Evolutionary conservation across 1,140 invertebrate genomes (phyloP).

Genomic region (Pararge aegeria): DNA sequence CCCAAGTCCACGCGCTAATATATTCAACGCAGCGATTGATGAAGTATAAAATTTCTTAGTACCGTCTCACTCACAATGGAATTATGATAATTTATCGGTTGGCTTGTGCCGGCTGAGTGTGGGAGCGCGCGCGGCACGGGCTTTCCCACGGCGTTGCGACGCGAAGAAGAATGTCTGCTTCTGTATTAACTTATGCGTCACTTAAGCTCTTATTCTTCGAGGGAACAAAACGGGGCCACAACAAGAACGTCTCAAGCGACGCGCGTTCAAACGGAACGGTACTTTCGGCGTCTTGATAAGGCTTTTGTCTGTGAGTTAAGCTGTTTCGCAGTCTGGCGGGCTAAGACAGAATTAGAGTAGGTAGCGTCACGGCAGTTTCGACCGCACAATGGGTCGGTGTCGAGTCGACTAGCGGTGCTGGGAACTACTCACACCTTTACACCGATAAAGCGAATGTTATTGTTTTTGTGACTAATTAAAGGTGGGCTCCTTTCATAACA

Average conservation of each 20-base stretch:
- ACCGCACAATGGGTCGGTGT: slow-evolving; percentile 73
- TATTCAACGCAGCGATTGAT: slow-evolving; percentile 77
- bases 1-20: slow-evolving; percentile 69
- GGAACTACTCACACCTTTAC: slow-evolving; percentile 70
- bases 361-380: slow-evolving; percentile 76
- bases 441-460: slow-evolving; percentile 64
- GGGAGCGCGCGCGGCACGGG: slow-evolving; percentile 75
- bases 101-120: slow-evolving; percentile 78
- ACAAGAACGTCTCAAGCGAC: slow-evolving; percentile 50
- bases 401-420: slow-evolving; percentile 73
- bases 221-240: slow-evolving; percentile 14
- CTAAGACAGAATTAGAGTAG: slow-evolving; percentile 76
- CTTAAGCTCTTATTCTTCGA: slow-evolving; percentile 50
- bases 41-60: slow-evolving; percentile 79
- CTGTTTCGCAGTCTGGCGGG: slow-evolving; percentile 44
- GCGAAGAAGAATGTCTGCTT: slow-evolving; percentile 53
- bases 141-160: slow-evolving; percentile 66
- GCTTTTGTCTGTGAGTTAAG: slow-evolving; percentile 43
- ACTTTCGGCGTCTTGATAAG: slow-evolving; percentile 36
- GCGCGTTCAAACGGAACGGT: slow-evolving; percentile 27
- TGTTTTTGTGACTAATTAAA: slow-evolving; percentile 74
- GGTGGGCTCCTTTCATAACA: slow-evolving; percentile 9
- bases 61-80: slow-evolving; percentile 78
- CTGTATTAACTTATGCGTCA: slow-evolving; percentile 33
- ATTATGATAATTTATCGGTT: slow-evolving; percentile 80